phyloP scores from a whole-genome alignment of 2,797 vertebrate species.

The Brachyrhaphis roseni region DNA sequence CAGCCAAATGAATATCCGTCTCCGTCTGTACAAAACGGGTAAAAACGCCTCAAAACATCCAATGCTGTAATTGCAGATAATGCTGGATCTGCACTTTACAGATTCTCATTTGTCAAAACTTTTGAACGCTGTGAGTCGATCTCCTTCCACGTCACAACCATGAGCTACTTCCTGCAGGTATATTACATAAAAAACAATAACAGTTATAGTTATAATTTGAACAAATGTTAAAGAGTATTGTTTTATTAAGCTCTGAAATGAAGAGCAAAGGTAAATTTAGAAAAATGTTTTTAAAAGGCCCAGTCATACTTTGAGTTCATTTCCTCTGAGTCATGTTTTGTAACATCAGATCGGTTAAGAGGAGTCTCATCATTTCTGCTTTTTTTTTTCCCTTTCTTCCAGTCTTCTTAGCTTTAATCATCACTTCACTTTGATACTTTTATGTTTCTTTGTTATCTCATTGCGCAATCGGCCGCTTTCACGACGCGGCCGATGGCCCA shows the following conservation, averaged over 20 bases:
- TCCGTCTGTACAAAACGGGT: no score
- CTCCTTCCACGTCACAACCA: not conserved
- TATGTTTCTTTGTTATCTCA: slow-evolving; percentile 13
- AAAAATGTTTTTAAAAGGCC: not conserved
- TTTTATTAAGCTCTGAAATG: not conserved
- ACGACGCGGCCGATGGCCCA: slow-evolving; percentile 22
- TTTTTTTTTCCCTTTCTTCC: not conserved
- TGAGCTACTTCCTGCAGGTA: not conserved
- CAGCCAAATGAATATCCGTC: not conserved
- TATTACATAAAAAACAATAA: not conserved
- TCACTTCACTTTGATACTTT: slow-evolving; percentile 5
- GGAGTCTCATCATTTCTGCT: slow-evolving; percentile 9
- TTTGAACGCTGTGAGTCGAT: not conserved
- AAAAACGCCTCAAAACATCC: not conserved
- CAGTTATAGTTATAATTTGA: not conserved
- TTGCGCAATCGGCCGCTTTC: slow-evolving; percentile 34
- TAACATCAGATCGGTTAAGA: not conserved
- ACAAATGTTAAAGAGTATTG: not conserved
- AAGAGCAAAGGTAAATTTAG: not conserved
- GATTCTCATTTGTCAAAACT: not conserved
- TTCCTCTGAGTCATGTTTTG: not conserved
- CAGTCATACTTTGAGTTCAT: not conserved
- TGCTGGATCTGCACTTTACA: not conserved
- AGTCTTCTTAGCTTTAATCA: not conserved
- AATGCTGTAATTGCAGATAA: not conserved